Evolutionary conservation across 1,140 invertebrate species (phyloP).

Genomic region (Teleopsis dalmanni): DNA sequence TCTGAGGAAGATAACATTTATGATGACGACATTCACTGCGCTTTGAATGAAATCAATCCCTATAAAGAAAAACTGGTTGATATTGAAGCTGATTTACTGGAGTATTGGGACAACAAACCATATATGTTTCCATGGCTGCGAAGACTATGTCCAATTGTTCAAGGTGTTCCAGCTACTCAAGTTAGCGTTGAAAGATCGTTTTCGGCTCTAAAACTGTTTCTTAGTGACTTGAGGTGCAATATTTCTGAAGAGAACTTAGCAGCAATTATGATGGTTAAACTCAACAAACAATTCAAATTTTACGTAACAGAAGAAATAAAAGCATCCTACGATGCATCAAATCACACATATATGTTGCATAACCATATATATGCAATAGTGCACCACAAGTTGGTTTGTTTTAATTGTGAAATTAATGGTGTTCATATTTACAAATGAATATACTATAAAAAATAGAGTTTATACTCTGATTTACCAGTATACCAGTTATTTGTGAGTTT

Average conservation of each 20-base stretch:
- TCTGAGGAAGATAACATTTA: neutral
- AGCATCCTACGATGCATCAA: too few relatives aligned
- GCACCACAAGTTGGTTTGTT: too few relatives aligned
- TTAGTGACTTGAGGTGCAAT: neutral
- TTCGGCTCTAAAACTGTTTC: slow-evolving; percentile 1
- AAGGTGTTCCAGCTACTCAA: neutral
- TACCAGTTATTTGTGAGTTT: too few relatives aligned
- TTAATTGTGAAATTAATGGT: too few relatives aligned
- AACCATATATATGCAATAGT: too few relatives aligned
- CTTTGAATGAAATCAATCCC: neutral
- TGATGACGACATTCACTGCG: neutral
- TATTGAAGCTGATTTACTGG: neutral
- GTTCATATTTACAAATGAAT: too few relatives aligned
- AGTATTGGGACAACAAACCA: slow-evolving; percentile 8
- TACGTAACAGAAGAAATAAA: too few relatives aligned
- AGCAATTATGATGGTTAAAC: neutral
- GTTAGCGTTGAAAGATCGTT: slow-evolving; percentile 4
- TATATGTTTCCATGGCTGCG: slow-evolving; percentile 1
- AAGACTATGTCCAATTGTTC: neutral
- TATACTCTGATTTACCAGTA: too few relatives aligned
- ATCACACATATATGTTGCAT: too few relatives aligned
- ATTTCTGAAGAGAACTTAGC: neutral
- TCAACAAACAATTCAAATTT: too few relatives aligned
- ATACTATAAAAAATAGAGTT: too few relatives aligned
- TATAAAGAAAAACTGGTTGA: slow-evolving; percentile 1